Evolutionary conservation across 2,888 invertebrate genomes (phyloP).

Genomic region (Parascotia fuliginaria): DNA sequence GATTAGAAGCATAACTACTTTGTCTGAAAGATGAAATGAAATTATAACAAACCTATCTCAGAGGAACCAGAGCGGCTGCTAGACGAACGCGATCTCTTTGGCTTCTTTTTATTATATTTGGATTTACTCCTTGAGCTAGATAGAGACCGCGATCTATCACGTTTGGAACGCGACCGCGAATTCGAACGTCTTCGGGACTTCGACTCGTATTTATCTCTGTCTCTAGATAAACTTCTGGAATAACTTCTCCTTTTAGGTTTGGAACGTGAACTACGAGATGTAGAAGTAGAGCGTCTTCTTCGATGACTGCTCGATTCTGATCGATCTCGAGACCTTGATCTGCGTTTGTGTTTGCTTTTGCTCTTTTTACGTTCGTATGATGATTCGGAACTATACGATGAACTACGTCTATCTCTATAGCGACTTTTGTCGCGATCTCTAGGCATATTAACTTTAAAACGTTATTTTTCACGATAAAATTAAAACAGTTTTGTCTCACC

Average conservation of each 20-base stretch:
- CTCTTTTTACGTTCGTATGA: slow-evolving; percentile 75
- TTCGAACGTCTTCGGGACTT: slow-evolving; percentile 67
- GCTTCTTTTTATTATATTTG: slow-evolving; percentile 66
- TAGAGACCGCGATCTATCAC: slow-evolving; percentile 65
- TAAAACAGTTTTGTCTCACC: too few species aligned
- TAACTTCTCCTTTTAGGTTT: slow-evolving; percentile 68
- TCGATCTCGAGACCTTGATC: slow-evolving; percentile 72
- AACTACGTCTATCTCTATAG: slow-evolving; percentile 74
- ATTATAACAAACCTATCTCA: slow-evolving; percentile 64
- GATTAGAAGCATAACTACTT: too few species aligned
- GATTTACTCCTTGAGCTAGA: slow-evolving; percentile 69
- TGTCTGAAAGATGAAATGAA: not conserved
- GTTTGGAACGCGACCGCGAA: slow-evolving; percentile 65
- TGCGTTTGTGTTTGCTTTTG: slow-evolving; percentile 72
- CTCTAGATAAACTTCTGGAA: slow-evolving; percentile 75
- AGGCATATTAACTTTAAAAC: slow-evolving; percentile 62
- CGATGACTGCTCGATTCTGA: slow-evolving; percentile 68
- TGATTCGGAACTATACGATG: slow-evolving; percentile 75
- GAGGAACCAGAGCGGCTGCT: slow-evolving; percentile 73
- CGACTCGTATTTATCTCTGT: slow-evolving; percentile 73
- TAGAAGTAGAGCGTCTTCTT: slow-evolving; percentile 69
- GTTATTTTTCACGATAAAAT: too few species aligned
- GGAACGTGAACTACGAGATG: slow-evolving; percentile 64
- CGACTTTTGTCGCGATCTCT: slow-evolving; percentile 78
- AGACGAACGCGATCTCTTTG: slow-evolving; percentile 65